Conservation (phyloP, 2,888 invertebrate species). For the Beris chalybata region DNA sequence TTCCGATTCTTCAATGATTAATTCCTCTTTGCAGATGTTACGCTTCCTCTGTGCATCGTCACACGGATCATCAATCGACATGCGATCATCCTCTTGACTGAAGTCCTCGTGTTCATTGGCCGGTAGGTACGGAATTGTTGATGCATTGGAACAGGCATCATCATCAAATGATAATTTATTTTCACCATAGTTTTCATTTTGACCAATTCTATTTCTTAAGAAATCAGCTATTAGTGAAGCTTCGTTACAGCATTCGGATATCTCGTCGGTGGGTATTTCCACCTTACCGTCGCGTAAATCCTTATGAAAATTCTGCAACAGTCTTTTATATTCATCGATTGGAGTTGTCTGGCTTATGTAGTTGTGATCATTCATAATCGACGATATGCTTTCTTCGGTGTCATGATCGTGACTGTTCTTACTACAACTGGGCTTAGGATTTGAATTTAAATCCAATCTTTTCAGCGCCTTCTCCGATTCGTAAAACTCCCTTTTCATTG, state of each 20-base stretch:
- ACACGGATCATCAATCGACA: not conserved
- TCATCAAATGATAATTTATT: not conserved
- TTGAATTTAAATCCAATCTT: not conserved
- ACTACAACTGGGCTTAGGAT: not conserved
- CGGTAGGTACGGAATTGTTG: not conserved
- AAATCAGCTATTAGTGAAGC: too few species aligned
- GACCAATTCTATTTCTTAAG: too few species aligned
- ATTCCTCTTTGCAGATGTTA: constrained; percentile 8
- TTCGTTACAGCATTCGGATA: too few species aligned
- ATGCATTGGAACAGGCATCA: constrained; percentile 3
- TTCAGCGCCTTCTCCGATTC: not conserved
- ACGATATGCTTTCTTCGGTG: not conserved
- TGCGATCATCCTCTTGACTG: not conserved
- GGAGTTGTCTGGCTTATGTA: constrained; percentile 5
- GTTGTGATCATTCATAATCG: constrained; percentile 19
- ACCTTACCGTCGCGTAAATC: too few species aligned
- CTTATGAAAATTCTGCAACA: too few species aligned
- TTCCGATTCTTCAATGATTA: not conserved
- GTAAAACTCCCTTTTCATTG: not conserved
- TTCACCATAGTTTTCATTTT: too few species aligned
- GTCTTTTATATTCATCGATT: too few species aligned
- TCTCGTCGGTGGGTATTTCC: too few species aligned
- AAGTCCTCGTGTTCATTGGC: not conserved
- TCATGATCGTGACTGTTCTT: not conserved
- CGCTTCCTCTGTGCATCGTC: not conserved